These are phyloP conservation scores for Brachionus asplanchnoidis DNA, from an alignment of 1,140 invertebrate genomes.

Conservation along the genomic window DNA sequence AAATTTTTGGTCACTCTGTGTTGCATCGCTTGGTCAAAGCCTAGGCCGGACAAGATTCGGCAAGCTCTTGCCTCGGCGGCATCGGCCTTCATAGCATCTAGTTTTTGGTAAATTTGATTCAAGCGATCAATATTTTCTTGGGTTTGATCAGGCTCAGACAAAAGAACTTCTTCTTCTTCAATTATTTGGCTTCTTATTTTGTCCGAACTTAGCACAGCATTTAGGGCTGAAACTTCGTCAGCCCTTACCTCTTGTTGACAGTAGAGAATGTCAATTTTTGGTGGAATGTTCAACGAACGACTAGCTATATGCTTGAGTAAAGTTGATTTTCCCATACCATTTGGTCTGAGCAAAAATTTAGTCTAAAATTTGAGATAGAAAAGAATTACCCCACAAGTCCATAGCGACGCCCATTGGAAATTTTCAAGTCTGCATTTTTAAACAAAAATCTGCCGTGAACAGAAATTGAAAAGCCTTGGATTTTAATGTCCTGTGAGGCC, in stretches of 20 bases:
- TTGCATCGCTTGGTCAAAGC: slow-evolving; percentile 90
- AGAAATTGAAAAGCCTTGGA: slow-evolving; percentile 93
- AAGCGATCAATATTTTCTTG: slow-evolving; percentile 70
- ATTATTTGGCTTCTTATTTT: slow-evolving; percentile 76
- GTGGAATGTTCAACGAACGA: slow-evolving; percentile 81
- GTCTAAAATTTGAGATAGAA: neutral
- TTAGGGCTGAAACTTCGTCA: slow-evolving; percentile 81
- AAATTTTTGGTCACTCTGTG: slow-evolving; percentile 86
- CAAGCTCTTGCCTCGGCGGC: slow-evolving; percentile 88
- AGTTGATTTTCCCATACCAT: slow-evolving; percentile 96
- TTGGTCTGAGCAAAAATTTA: slow-evolving; percentile 63
- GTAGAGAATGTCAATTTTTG: slow-evolving; percentile 90
- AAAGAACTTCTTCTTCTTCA: slow-evolving; percentile 73
- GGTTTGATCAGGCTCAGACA: slow-evolving; percentile 60
- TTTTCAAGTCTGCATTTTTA: slow-evolving; percentile 87
- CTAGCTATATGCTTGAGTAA: slow-evolving; percentile 84
- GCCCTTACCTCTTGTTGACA: slow-evolving; percentile 98
- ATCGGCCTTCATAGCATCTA: slow-evolving; percentile 91
- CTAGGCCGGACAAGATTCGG: slow-evolving; percentile 90
- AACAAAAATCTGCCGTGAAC: slow-evolving; percentile 96
- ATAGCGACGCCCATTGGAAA: slow-evolving; percentile 87
- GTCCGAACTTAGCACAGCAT: slow-evolving; percentile 86
- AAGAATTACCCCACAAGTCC: slow-evolving; percentile 74
- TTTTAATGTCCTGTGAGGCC: slow-evolving; percentile 92
- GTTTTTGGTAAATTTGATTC: slow-evolving; percentile 84